Evolutionary conservation across 2,888 invertebrate genomes (phyloP).

Genomic region (Drosophila mayaguana): DNA sequence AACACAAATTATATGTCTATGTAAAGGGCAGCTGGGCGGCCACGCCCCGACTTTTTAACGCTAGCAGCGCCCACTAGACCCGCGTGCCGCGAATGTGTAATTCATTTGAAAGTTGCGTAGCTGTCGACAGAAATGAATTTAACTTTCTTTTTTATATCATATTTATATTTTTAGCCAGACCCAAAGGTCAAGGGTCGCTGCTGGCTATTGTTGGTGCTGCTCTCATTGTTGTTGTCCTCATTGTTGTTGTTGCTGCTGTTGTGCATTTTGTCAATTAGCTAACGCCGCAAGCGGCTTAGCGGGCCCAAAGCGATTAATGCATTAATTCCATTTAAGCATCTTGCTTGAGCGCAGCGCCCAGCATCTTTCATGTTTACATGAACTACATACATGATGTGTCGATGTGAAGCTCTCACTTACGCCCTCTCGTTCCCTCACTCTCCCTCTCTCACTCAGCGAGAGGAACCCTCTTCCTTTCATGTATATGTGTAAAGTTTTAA

Average conservation of each 20-base stretch:
- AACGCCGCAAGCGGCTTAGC: slow-evolving; percentile 57
- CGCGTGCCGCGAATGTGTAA: slow-evolving; percentile 76
- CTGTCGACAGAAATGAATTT: slow-evolving; percentile 71
- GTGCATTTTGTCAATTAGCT: slow-evolving; percentile 68
- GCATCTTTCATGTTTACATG: slow-evolving; percentile 33
- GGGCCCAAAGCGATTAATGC: slow-evolving; percentile 64
- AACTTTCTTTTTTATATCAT: slow-evolving; percentile 43
- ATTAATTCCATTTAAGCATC: slow-evolving; percentile 60
- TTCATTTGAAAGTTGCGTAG: slow-evolving; percentile 73
- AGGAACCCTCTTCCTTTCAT: neutral
- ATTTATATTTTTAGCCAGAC: slow-evolving; percentile 5
- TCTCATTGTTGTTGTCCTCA: too few species aligned
- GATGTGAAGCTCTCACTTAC: neutral
- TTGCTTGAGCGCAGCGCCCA: slow-evolving; percentile 11
- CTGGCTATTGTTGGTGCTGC: neutral
- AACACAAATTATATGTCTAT: slow-evolving; percentile 21
- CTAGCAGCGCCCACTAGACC: slow-evolving; percentile 9
- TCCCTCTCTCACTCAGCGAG: neutral
- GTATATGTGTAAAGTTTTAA: slow-evolving; percentile 62
- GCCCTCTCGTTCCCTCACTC: neutral
- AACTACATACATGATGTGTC: slow-evolving; percentile 9
- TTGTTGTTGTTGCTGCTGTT: slow-evolving; percentile 35
- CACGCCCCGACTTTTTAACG: slow-evolving; percentile 8
- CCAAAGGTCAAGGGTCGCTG: slow-evolving; percentile 38
- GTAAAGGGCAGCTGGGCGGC: neutral